phyloP scores from a whole-genome alignment of 2,888 invertebrate species.

The Cephonodes hylas region DNA sequence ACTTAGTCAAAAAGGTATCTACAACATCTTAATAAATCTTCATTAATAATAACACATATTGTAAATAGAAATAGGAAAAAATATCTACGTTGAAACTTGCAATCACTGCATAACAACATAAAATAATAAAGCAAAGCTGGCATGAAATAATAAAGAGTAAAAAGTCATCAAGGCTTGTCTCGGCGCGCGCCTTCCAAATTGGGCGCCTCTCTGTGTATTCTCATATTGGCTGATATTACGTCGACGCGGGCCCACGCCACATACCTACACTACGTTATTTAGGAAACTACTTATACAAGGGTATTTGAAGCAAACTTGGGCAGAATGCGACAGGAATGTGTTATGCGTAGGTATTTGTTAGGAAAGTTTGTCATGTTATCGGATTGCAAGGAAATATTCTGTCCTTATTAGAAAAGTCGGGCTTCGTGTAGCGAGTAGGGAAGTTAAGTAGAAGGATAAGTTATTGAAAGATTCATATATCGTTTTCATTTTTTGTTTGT shows the following conservation, averaged over 20 bases:
- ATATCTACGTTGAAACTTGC: neutral
- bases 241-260: constrained; percentile 38
- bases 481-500: neutral
- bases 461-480: too few species aligned
- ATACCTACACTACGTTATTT: constrained; percentile 23
- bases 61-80: neutral
- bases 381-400: constrained; percentile 10
- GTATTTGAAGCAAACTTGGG: constrained; percentile 37
- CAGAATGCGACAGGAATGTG: constrained; percentile 35
- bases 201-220: constrained; percentile 55
- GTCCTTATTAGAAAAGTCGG: constrained; percentile 10
- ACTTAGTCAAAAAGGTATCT: too few species aligned
- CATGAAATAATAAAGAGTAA: constrained; percentile 34
- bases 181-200: constrained; percentile 54
- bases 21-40: too few species aligned
- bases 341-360: constrained; percentile 6
- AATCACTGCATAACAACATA: neutral
- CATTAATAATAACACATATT: neutral
- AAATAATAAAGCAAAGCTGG: constrained; percentile 12
- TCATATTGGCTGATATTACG: constrained; percentile 57
- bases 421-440: neutral
- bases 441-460: too few species aligned
- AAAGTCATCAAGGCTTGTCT: constrained; percentile 38
- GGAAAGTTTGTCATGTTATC: constrained; percentile 12
- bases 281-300: constrained; percentile 17